Base-by-base conservation (phyloP, 2,113 vertebrate species). In the Hippocampus mohnikei region DNA sequence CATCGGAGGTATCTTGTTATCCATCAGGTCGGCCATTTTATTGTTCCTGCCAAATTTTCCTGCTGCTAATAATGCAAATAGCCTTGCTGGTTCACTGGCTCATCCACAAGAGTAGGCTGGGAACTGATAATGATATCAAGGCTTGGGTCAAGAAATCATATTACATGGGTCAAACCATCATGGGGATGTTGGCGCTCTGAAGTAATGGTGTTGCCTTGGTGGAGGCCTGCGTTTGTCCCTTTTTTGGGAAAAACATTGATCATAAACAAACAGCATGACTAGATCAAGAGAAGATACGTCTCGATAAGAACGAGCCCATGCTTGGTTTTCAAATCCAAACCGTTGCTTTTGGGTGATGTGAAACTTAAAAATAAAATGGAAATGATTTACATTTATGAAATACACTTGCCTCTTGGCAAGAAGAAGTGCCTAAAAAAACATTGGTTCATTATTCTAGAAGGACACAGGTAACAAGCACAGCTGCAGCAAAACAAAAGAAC, bases 401-500 rank as follows among this genome's bases (percentile, higher is more conserved):
- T 50, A 50, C 42, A 42, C 21, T 33, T 73, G 42, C n/a, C 50
- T 66, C 41, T 71, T 23, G 37, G 16, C 2, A 33, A 60, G 5
- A n/a, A n/a, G 8, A 23, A 44, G 56, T 20, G 8, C 18, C 33
- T 0, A 44, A 44, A 44, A 11, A 44, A 11, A 15, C 33, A 37
- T 37, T 37, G 33, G 33, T 37, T 29, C 20, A 23, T 55, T 20
- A 66, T 23, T 65, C 10, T 25, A 46, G 33, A 56, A n/a, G 46
- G 66, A 67, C 61, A 20, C 75, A 65, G 78, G 76, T 71, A 71
- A 58, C 53, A 59, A 55, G 16, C 37, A 27, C 72, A 66, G 76
- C 6, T 11, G 29, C 9, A 56, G 44, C 44, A 25, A 21, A 21
- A 41, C 4, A 10, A 59, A 52, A 70, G 67, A 82, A 73, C 74